Base-by-base conservation (phyloP, 2,113 vertebrate genomes). In the Nothocercus nigrocapillus region DNA sequence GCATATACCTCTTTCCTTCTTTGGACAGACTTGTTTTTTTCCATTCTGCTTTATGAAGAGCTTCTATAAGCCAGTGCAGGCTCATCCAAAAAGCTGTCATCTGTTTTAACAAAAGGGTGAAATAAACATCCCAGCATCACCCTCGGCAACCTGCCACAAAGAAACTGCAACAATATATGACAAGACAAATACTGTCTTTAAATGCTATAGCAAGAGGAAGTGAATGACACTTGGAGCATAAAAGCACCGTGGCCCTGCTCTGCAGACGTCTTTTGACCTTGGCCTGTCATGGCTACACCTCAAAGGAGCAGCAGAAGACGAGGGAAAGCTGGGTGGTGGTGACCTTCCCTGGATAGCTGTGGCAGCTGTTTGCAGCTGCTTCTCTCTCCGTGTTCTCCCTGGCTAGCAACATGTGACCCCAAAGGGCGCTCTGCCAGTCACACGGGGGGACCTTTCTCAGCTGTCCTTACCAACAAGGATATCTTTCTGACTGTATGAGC, bases 61-160 rank as follows among this genome's bases (percentile, higher is more conserved):
- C 69, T 92, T 66, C 77, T 86, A 93, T 63, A 90, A 86, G 88
- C 80, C 0, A 0, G 2, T 2, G 27, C 19, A 59, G 36, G 36
- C 70, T 87, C 24, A 77, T 96, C 93, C 92, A 97, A 95, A 93
- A 96, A 94, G 44, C 94, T 95, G 93, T 95, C 94, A 96, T 85
- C 20, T 5, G 18, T 89, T 82, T 74, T 53, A 93, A 96, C 94
- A 92, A 93, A 93, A 84, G 73, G 58, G 49, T 89, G 86, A 86
- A 96, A 95, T 95, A 95, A 96, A 93, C 85, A 93, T 95, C 77
- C 88, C 94, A 94, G 92, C 90, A 85, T 86, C 88, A 90, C 90
- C 70, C 90, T 90, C 2, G 70, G 95, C 93, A 95, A 49, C 13
- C 8, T 94, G 92, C 94, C 94, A 94, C 67, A 30, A 59, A 95